Evolutionary conservation across 2,888 invertebrate genomes (phyloP).

Genomic region (Pterostichus madidus): DNA sequence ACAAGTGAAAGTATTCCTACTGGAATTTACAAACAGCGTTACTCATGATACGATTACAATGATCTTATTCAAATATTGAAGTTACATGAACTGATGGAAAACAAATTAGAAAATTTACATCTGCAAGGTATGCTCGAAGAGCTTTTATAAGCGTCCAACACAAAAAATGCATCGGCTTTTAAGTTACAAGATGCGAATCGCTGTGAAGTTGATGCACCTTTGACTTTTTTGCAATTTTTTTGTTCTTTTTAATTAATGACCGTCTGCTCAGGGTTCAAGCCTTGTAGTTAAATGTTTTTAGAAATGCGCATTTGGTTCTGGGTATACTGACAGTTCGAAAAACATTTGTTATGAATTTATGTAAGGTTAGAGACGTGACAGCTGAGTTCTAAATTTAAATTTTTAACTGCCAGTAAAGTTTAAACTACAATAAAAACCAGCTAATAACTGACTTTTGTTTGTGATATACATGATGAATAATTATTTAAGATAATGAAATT

Average conservation of each 20-base stretch:
- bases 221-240: constrained; percentile 65
- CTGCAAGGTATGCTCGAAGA: constrained; percentile 47
- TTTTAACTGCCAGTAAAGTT: constrained; percentile 33
- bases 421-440: constrained; percentile 19
- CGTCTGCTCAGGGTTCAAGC: constrained; percentile 53
- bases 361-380: constrained; percentile 62
- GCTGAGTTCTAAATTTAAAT: constrained; percentile 63
- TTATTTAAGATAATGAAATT: constrained; percentile 81
- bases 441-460: constrained; percentile 11
- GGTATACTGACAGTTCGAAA: constrained; percentile 56
- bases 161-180: constrained; percentile 60
- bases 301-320: constrained; percentile 40
- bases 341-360: constrained; percentile 62
- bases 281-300: constrained; percentile 58
- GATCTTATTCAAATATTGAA: constrained; percentile 45
- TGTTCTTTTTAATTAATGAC: constrained; percentile 65
- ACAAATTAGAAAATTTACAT: constrained; percentile 57
- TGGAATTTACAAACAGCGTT: constrained; percentile 51
- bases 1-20: constrained; percentile 47
- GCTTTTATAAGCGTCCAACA: constrained; percentile 45
- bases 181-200: constrained; percentile 54
- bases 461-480: constrained; percentile 39
- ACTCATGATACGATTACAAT: constrained; percentile 60
- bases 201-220: constrained; percentile 64
- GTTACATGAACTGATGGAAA: constrained; percentile 46